phyloP scores from a whole-genome alignment of 2,888 invertebrate species.

The Polydrusus tereticollis region DNA sequence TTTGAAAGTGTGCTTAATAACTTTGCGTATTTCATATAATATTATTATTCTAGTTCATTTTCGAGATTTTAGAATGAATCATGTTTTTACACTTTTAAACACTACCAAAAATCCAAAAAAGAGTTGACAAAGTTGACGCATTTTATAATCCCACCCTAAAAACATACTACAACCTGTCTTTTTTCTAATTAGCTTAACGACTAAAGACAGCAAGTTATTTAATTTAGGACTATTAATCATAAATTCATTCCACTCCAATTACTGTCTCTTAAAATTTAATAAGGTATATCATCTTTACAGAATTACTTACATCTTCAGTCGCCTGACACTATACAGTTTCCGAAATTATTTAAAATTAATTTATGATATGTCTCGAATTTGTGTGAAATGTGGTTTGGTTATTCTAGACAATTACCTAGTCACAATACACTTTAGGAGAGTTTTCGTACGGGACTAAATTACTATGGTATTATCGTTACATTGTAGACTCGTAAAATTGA shows the following conservation, averaged over 20 bases:
- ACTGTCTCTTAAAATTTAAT: slow-evolving; percentile 10
- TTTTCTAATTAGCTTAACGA: too few species aligned
- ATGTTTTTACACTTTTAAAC: too few species aligned
- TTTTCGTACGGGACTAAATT: not conserved
- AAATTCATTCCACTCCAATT: not conserved
- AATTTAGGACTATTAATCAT: not conserved
- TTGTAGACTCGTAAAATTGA: too few species aligned
- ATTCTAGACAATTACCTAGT: slow-evolving; percentile 24
- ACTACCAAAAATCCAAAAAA: too few species aligned
- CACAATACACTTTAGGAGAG: slow-evolving; percentile 9
- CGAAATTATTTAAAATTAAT: slow-evolving; percentile 36
- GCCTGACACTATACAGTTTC: slow-evolving; percentile 21
- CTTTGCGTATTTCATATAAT: too few species aligned
- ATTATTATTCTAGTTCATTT: too few species aligned
- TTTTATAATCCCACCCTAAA: too few species aligned
- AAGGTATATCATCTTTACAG: slow-evolving; percentile 12
- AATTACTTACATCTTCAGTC: slow-evolving; percentile 26
- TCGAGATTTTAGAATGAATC: too few species aligned
- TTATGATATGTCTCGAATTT: slow-evolving; percentile 46
- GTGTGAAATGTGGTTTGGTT: slow-evolving; percentile 32
- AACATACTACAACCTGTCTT: too few species aligned
- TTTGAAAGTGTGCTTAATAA: too few species aligned
- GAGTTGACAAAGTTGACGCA: too few species aligned
- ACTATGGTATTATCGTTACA: too few species aligned
- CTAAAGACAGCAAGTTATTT: not conserved